Evolutionary conservation across 2,888 invertebrate species (phyloP).

Genomic region (Chydorus sphaericus): DNA sequence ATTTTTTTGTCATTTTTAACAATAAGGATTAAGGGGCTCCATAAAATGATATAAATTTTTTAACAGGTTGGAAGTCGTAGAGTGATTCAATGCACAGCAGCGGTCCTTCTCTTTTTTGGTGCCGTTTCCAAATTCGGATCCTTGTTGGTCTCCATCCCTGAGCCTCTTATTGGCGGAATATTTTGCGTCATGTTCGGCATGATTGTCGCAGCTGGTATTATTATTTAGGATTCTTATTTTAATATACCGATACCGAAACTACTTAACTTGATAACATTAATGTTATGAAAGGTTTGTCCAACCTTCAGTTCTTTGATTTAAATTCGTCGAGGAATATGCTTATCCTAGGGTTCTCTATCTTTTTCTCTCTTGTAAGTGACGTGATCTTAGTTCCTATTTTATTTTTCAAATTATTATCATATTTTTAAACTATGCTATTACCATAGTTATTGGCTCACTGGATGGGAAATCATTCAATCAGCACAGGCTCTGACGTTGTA

Average conservation of each 20-base stretch:
- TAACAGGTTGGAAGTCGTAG: conserved; percentile 56
- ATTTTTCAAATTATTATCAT: not conserved
- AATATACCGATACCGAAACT: too few species aligned
- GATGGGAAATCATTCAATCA: conserved; percentile 49
- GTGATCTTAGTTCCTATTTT: not conserved
- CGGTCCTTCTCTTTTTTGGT: conserved; percentile 57
- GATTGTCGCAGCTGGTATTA: conserved; percentile 55
- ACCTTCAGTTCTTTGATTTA: conserved; percentile 64
- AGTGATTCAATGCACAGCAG: conserved; percentile 60
- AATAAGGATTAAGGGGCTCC: too few species aligned
- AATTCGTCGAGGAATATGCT: conserved; percentile 75
- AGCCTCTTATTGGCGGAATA: conserved; percentile 63
- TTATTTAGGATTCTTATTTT: too few species aligned
- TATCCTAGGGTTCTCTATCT: conserved; percentile 72
- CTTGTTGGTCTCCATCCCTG: conserved; percentile 62
- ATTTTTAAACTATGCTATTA: too few species aligned
- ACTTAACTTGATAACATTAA: too few species aligned
- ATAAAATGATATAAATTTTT: not conserved
- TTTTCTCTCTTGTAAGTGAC: conserved; percentile 51
- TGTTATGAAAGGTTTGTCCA: conserved; percentile 59
- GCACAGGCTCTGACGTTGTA: conserved; percentile 45
- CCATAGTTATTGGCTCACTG: conserved; percentile 50
- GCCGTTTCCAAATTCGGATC: conserved; percentile 62
- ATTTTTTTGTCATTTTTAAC: too few species aligned
- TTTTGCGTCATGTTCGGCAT: conserved; percentile 72